Percentiles rank a stretch among this genome's conserved stretches.
These are phyloP conservation scores for Chalcosyrphus nemorum DNA, from an alignment of 2,888 invertebrate genomes.

Conservation along the genomic window DNA sequence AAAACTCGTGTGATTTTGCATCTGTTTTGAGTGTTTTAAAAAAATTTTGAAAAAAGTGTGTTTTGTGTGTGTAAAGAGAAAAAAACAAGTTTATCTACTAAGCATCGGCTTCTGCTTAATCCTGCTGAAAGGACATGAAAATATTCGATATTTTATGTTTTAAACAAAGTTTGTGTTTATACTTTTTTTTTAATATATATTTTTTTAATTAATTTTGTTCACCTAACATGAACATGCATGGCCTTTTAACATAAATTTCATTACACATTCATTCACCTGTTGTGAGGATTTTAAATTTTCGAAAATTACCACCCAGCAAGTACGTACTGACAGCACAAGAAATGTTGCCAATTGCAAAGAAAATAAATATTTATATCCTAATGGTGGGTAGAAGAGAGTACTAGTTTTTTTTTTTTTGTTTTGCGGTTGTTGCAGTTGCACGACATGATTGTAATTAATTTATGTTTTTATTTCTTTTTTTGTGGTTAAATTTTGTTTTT, in stretches of 20 bases:
- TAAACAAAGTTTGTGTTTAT: constrained; percentile 66
- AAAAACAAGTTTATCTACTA: constrained; percentile 29
- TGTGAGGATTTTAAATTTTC: not conserved
- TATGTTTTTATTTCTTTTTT: constrained; percentile 7
- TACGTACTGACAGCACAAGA: not conserved
- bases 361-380: not conserved
- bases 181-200: too few relatives aligned
- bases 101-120: constrained; percentile 51
- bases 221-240: constrained; percentile 15
- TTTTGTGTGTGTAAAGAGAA: constrained; percentile 25
- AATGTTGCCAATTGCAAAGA: constrained; percentile 11
- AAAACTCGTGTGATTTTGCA: not conserved
- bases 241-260: constrained; percentile 7
- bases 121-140: constrained; percentile 63
- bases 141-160: constrained; percentile 70
- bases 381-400: not conserved
- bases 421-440: constrained; percentile 10
- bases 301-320: not conserved
- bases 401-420: not conserved
- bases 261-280: constrained; percentile 24
- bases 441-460: constrained; percentile 57
- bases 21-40: not conserved
- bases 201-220: not conserved
- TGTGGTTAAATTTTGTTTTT: constrained; percentile 5
- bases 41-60: constrained; percentile 24